Conservation (phyloP, 2,888 invertebrate genomes). For the Rhagium mordax region DNA sequence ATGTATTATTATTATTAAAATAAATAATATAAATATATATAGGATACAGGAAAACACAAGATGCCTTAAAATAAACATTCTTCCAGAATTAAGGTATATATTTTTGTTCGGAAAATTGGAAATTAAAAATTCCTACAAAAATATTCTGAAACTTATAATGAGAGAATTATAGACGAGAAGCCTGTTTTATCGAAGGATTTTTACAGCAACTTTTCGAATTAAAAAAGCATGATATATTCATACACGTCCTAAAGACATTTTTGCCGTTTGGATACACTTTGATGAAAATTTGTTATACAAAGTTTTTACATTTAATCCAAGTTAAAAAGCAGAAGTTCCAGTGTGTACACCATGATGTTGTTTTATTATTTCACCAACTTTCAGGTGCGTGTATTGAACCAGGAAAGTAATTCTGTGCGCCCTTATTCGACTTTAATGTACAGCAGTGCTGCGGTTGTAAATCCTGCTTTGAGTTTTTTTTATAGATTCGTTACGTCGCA, state of each 20-base stretch:
- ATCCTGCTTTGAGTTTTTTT: slow-evolving; percentile 11
- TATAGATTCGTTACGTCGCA: slow-evolving; percentile 7
- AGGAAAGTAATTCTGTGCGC: slow-evolving; percentile 34
- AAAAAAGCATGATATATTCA: slow-evolving; percentile 50
- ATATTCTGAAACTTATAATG: neutral
- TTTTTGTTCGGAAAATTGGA: neutral
- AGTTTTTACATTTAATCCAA: slow-evolving; percentile 48
- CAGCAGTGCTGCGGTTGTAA: neutral
- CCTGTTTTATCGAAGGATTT: slow-evolving; percentile 1
- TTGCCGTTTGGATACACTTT: slow-evolving; percentile 40
- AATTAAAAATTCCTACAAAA: neutral
- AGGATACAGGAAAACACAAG: no score
- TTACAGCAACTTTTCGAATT: slow-evolving; percentile 44
- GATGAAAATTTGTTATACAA: slow-evolving; percentile 40
- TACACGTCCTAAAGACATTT: slow-evolving; percentile 47
- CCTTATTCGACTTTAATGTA: slow-evolving; percentile 29
- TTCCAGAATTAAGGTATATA: no score
- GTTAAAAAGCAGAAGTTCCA: slow-evolving; percentile 44
- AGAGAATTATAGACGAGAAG: neutral
- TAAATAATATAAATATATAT: no score
- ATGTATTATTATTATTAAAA: no score
- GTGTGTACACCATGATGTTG: slow-evolving; percentile 32
- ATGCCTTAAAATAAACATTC: no score
- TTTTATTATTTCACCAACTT: slow-evolving; percentile 43
- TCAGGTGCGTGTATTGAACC: slow-evolving; percentile 41